These are phyloP conservation scores for Pithys albifrons DNA, from an alignment of 2,113 vertebrate species.

Conservation along the genomic window DNA sequence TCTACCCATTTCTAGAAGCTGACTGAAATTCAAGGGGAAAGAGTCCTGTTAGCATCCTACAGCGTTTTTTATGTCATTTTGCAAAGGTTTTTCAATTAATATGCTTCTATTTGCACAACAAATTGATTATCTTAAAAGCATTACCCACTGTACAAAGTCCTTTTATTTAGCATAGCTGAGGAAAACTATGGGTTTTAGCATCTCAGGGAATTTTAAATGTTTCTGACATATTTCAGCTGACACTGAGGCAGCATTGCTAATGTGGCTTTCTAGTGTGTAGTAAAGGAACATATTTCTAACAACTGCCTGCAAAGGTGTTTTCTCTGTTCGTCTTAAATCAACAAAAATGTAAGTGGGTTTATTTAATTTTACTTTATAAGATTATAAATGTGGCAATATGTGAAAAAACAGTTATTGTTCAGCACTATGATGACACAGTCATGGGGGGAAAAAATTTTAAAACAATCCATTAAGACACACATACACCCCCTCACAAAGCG, in stretches of 20 bases:
- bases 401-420: not conserved
- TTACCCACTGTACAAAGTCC: not conserved
- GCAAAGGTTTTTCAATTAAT: not conserved
- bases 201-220: not conserved
- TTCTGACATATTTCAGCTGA: not conserved
- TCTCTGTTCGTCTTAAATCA: not conserved
- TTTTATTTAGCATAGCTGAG: not conserved
- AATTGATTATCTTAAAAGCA: not conserved
- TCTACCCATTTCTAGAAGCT: not conserved
- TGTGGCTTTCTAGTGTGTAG: not conserved
- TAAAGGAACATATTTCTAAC: not conserved
- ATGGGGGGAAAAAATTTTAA: accelerated
- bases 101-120: not conserved
- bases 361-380: not conserved
- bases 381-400: not conserved
- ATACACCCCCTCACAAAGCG: not conserved
- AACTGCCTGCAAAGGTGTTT: not conserved
- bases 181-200: not conserved
- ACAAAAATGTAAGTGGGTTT: not conserved
- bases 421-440: not conserved
- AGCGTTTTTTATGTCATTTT: not conserved
- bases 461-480: not conserved
- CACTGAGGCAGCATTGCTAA: not conserved
- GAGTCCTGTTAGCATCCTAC: not conserved
- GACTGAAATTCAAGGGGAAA: not conserved